Evolutionary conservation across 2,113 vertebrate genomes (phyloP).

Genomic region (Andinoacara biseriatus): DNA sequence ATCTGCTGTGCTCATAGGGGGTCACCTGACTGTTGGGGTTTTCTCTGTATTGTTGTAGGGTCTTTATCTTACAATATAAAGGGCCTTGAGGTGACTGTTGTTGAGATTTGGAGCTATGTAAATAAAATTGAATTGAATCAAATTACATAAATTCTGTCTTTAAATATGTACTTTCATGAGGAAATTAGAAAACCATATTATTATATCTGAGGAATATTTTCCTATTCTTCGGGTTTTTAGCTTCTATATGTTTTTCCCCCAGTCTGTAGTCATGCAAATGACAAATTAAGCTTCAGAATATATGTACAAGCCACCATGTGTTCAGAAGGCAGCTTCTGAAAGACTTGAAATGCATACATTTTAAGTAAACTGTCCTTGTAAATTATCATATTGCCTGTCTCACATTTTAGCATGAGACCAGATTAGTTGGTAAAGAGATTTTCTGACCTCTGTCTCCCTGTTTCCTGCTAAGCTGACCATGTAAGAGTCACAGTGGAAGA

Average conservation of each 20-base stretch:
- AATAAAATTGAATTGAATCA: background rate
- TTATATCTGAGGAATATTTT: background rate
- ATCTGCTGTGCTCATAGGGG: no score
- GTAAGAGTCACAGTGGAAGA: rapidly evolving
- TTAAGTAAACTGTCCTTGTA: no score
- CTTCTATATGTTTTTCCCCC: background rate
- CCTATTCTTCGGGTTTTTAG: background rate
- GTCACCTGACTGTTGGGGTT: no score
- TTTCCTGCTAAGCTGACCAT: background rate
- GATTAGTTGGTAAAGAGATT: background rate
- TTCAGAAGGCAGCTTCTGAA: background rate
- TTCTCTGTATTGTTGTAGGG: no score
- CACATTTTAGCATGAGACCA: background rate
- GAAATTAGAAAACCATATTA: background rate
- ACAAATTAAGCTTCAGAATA: background rate
- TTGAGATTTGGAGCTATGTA: no score
- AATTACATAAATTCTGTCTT: background rate
- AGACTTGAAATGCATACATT: no score
- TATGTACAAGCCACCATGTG: background rate
- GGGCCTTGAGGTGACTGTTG: no score
- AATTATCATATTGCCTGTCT: background rate
- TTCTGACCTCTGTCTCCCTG: background rate
- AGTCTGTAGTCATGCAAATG: background rate
- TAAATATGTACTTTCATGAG: background rate
- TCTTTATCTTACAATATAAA: no score